These are phyloP conservation scores for Theristicus caerulescens DNA, from an alignment of 2,113 vertebrate genomes.

Conservation along the genomic window DNA sequence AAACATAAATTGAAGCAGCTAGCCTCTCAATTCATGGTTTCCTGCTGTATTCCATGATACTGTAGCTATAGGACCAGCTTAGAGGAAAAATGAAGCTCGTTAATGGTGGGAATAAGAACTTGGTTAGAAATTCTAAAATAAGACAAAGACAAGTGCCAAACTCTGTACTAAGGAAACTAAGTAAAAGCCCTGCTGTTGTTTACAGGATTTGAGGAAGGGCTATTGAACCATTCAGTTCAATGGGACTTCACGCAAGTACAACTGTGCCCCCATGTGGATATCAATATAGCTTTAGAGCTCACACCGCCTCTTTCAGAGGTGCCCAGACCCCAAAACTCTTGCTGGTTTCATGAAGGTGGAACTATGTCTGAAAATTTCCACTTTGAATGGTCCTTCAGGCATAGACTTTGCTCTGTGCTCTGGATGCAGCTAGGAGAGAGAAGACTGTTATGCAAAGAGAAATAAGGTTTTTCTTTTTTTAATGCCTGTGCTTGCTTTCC, in stretches of 20 bases:
- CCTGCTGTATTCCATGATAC: not conserved
- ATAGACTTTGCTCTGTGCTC: not conserved
- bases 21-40: not conserved
- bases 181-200: not conserved
- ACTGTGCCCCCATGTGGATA: slow-evolving; percentile 64
- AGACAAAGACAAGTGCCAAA: not conserved
- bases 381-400: not conserved
- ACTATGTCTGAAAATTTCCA: not conserved
- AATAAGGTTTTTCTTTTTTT: not conserved
- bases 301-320: not conserved
- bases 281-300: not conserved
- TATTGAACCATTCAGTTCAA: not conserved
- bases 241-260: slow-evolving; percentile 7
- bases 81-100: not conserved
- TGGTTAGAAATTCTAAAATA: not conserved
- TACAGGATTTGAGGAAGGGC: not conserved
- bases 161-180: not conserved
- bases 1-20: not conserved
- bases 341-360: not conserved
- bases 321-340: not conserved
- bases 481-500: not conserved
- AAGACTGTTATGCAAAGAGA: not conserved
- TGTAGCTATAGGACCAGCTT: not conserved
- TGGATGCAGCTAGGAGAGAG: not conserved
- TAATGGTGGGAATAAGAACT: not conserved